phyloP scores from a whole-genome alignment of 2,888 invertebrate species.

The Caenorhabditis angaria region DNA sequence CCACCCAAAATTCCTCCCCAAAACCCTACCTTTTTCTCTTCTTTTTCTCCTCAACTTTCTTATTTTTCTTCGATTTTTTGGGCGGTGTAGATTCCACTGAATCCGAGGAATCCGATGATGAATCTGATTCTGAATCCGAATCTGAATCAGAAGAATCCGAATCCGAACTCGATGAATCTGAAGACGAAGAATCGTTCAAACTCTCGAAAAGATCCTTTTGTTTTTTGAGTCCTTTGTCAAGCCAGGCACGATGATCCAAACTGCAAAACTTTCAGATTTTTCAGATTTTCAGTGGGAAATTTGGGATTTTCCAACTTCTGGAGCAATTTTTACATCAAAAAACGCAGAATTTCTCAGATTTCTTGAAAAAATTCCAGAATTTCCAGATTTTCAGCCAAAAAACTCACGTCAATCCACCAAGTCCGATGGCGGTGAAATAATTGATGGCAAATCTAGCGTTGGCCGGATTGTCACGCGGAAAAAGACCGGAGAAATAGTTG shows the following conservation, averaged over 20 bases:
- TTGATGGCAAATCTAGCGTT: slow-evolving; percentile 97
- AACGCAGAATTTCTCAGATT: too few relatives aligned
- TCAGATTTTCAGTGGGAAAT: background rate
- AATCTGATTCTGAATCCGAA: slow-evolving; percentile 38
- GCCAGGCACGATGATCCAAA: slow-evolving; percentile 65
- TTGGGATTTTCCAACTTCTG: too few relatives aligned
- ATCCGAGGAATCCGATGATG: background rate
- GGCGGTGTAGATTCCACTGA: slow-evolving; percentile 10
- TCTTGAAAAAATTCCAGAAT: background rate
- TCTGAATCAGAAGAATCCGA: slow-evolving; percentile 34
- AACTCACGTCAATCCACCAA: slow-evolving; percentile 88
- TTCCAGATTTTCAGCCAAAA: background rate
- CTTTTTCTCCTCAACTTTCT: slow-evolving; percentile 19
- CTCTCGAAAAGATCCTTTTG: slow-evolving; percentile 48
- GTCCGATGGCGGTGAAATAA: slow-evolving; percentile 94
- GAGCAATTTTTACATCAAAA: too few relatives aligned
- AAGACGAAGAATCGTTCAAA: slow-evolving; percentile 25
- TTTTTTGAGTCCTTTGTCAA: slow-evolving; percentile 57
- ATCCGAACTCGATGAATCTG: slow-evolving; percentile 17
- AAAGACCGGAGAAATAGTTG: slow-evolving; percentile 86
- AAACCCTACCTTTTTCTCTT: slow-evolving; percentile 8
- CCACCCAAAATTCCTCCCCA: too few relatives aligned
- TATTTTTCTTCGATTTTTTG: slow-evolving; percentile 47
- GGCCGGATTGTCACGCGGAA: slow-evolving; percentile 93
- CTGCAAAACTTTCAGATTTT: slow-evolving; percentile 35